These are phyloP conservation scores for Idaea aversata DNA, from an alignment of 2,888 invertebrate species.

Conservation along the genomic window DNA sequence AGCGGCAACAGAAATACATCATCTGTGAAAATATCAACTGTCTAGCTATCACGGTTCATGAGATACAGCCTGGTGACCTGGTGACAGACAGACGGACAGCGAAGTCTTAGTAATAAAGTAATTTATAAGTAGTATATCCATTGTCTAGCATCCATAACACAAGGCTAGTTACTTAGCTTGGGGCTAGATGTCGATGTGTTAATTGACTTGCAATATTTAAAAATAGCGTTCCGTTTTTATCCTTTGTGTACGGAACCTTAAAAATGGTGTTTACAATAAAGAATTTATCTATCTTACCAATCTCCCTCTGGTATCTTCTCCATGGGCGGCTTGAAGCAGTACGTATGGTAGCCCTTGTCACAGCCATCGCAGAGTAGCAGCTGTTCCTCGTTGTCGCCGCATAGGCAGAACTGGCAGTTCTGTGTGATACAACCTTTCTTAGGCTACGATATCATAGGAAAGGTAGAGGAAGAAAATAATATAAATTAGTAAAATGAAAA, in stretches of 20 bases:
- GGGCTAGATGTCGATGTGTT: background rate
- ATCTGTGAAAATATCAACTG: too few species aligned
- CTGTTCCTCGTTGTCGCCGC: slow-evolving; percentile 97
- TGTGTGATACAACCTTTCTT: slow-evolving; percentile 62
- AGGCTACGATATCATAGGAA: background rate
- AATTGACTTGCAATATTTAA: too few species aligned
- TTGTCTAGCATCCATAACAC: too few species aligned
- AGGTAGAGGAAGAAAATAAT: background rate
- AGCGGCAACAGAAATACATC: too few species aligned
- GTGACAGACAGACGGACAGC: background rate
- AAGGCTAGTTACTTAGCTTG: background rate
- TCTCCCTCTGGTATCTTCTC: slow-evolving; percentile 98
- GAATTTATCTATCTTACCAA: too few species aligned
- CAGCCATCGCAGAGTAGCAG: slow-evolving; percentile 97
- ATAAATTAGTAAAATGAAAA: background rate
- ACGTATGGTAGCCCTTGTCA: slow-evolving; percentile 99
- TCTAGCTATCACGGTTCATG: too few species aligned
- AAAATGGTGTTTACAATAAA: too few species aligned
- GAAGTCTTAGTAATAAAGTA: background rate
- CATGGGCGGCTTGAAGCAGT: slow-evolving; percentile 98
- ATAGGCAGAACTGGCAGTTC: slow-evolving; percentile 98
- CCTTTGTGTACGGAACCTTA: too few species aligned
- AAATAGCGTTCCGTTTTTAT: too few species aligned
- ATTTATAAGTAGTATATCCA: too few species aligned
- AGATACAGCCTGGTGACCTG: too few species aligned